These are phyloP conservation scores for Cynodonichthys magdalenae DNA, from an alignment of 2,797 vertebrate species.

Conservation along the genomic window DNA sequence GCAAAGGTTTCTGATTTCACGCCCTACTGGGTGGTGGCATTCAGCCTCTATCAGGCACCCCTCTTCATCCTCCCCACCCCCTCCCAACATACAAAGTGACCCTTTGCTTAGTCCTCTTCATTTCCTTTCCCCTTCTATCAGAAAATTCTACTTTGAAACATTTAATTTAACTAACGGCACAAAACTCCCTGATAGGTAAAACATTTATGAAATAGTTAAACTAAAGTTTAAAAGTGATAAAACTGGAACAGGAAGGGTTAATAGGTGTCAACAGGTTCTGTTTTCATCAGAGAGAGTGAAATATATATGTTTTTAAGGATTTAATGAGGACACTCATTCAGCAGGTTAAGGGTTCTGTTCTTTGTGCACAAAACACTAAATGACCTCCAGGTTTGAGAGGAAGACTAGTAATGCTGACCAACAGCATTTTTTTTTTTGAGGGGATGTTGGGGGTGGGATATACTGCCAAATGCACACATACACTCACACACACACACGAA, in stretches of 20 bases:
- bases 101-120: slow-evolving; percentile 39
- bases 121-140: slow-evolving; percentile 7
- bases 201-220: neutral
- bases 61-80: slow-evolving; percentile 61
- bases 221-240: neutral
- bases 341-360: slow-evolving; percentile 12
- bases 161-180: too few relatives aligned
- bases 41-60: slow-evolving; percentile 74
- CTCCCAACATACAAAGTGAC: slow-evolving; percentile 52
- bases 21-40: slow-evolving; percentile 76
- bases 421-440: too few relatives aligned
- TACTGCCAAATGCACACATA: too few relatives aligned
- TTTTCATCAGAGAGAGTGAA: too few relatives aligned
- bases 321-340: slow-evolving; percentile 18
- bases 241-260: neutral
- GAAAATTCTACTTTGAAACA: slow-evolving; percentile 3
- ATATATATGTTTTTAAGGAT: neutral
- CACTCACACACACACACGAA: too few relatives aligned
- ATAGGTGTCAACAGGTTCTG: too few relatives aligned
- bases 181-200: neutral
- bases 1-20: slow-evolving; percentile 78
- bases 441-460: too few relatives aligned
- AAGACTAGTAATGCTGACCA: too few relatives aligned
- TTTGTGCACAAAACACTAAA: slow-evolving; percentile 8
- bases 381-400: neutral